Evolutionary conservation across 2,113 vertebrate genomes (phyloP), one percentile per base, ranked within the genome.

Genomic region (Hyaena hyaena): DNA sequence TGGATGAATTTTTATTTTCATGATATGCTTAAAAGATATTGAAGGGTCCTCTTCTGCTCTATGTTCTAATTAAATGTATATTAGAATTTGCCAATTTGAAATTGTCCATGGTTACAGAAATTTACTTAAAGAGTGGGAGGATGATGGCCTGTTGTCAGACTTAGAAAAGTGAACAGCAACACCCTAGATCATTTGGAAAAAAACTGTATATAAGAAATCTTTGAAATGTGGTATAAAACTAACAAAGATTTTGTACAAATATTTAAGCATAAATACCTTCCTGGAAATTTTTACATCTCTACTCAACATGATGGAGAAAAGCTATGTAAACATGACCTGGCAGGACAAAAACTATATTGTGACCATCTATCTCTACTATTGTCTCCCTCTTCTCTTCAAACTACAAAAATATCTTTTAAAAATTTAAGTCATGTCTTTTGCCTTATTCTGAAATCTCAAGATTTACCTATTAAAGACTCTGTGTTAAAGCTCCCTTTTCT

Each of bases 1-100:
- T n/a, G 7, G 45, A 71, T 81, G 24, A 85, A 87, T 90, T 90
- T 95, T 92, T 87, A 90, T 74, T 94, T 93, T 88, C 55, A 77
- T 71, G 11, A 48, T 65, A 50, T 92, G 12, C 31, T 90, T 97
- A 76, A 90, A 95, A n/a, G 87, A 88, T 28, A 77, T 61, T 76
- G 39, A 81, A 90, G 15, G 14, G 3, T 63, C 83, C n/a, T 90
- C 35, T 35, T 90, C 28, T 81, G 90, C 73, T 63, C 10, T 92
- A n/a, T 82, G 10, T 85, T 88, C 39, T 92, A 73, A 77, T 69
- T 69, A 65, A 96, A 15, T 11, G 0, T 76, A 12, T 88, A 68
- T 73, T 90, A 66, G 88, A 88, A 93, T 73, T 65, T 48, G 19
- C 66, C 58, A 63, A 65, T 6, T 45, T 87, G 35, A 94, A 92